Evolutionary conservation across 2,888 invertebrate species (phyloP), one percentile per base, ranked within the genome.

Genomic region (Myathropa florea): DNA sequence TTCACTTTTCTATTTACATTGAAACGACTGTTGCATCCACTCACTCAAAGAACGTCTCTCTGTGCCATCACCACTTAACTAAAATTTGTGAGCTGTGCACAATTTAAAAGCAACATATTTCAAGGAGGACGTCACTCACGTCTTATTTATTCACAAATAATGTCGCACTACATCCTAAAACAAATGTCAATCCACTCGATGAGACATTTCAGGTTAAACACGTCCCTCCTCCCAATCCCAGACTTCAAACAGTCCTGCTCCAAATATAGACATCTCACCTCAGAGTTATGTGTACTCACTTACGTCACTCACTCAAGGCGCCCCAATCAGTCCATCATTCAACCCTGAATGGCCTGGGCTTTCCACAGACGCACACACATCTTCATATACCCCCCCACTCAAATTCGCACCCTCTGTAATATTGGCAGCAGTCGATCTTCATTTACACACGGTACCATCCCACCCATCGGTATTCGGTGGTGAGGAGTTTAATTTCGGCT

Each of bases 361-460:
- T 18, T n/a, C 18, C 18, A 7, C 46, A n/a, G 14, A 14, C 18
- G 18, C 46, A 18, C 18, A 18, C 18, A 18, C 18, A n/a, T n/a
- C 46, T n/a, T 14, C 12, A 46, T 6, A 3, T 4, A n/a, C 39
- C 39, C 39, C 14, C 14, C 2, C 12, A 39, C n/a, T 14, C 2
- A 4, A 14, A 39, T 39, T 39, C 39, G n/a, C 3, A 4, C 28
- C 30, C n/a, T 30, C 30, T n/a, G 64, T 36, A 46, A 71, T 71
- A 71, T 71, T 79, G 79, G 65, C 21, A 59, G 30, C 71, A 79
- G 79, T 79, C 33, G 79, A 79, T 79, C 64, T 71, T 79, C 72
- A 79, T 72, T 79, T 79, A 57, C 71, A 71, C 65, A 65, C 64
- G 26, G 59, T 71, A 30, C 60, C 23, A 23, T 14, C 63, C 55